Percentiles rank a stretch among this genome's conserved stretches.
phyloP scores from a whole-genome alignment of 2,888 invertebrate genomes.

The Pegoplata infirma region DNA sequence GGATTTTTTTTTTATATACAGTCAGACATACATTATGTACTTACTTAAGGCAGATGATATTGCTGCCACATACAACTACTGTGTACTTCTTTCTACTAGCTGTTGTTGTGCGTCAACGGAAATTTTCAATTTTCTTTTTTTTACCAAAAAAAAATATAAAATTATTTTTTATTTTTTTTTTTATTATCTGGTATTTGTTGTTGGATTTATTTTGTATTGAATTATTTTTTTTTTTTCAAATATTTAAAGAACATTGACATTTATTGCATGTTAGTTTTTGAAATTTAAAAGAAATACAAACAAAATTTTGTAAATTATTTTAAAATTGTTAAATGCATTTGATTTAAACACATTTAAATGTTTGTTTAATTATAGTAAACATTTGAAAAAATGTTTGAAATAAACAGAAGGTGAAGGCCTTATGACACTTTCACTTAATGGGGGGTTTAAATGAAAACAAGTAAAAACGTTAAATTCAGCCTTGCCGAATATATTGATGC shows the following conservation, averaged over 20 bases:
- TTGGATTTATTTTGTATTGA: constrained; percentile 11
- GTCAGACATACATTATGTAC: constrained; percentile 60
- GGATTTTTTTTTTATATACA: constrained; percentile 50
- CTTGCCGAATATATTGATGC: too few relatives aligned
- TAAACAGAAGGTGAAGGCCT: too few relatives aligned
- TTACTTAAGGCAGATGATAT: constrained; percentile 61
- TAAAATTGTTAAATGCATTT: too few relatives aligned
- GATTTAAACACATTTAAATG: too few relatives aligned
- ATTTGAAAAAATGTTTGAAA: too few relatives aligned
- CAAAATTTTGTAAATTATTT: too few relatives aligned
- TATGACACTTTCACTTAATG: too few relatives aligned
- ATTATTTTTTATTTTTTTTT: constrained; percentile 21
- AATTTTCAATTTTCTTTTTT: constrained; percentile 61
- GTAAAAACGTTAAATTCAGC: too few relatives aligned
- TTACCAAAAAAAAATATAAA: too few relatives aligned
- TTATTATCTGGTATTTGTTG: constrained; percentile 18
- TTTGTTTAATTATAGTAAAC: background rate
- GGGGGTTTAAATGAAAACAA: too few relatives aligned
- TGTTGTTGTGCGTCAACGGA: constrained; percentile 72
- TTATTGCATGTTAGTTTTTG: constrained; percentile 48
- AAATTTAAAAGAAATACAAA: background rate
- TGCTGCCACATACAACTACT: background rate
- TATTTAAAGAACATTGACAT: constrained; percentile 62
- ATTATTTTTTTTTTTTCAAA: constrained; percentile 14
- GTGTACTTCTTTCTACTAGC: constrained; percentile 18